Evolutionary conservation across 2,888 invertebrate species (phyloP).

Genomic region (Pyrgus malvae): DNA sequence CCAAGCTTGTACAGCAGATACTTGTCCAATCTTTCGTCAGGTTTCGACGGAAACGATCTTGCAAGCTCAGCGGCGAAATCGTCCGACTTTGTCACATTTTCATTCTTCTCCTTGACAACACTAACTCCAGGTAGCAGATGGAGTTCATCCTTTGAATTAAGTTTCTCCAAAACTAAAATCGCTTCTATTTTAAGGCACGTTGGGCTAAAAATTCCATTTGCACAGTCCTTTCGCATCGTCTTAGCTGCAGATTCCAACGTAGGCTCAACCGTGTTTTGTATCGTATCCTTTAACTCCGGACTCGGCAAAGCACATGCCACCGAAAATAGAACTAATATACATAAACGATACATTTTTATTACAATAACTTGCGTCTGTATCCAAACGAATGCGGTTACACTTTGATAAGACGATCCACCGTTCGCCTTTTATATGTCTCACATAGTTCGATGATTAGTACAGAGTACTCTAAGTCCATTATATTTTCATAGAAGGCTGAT

Average conservation of each 20-base stretch:
- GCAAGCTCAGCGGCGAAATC: slow-evolving; percentile 88
- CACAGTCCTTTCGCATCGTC: slow-evolving; percentile 64
- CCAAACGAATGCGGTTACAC: slow-evolving; percentile 54
- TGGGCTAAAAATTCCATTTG: slow-evolving; percentile 65
- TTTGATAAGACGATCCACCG: slow-evolving; percentile 70
- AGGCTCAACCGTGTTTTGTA: slow-evolving; percentile 46
- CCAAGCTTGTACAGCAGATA: slow-evolving; percentile 87
- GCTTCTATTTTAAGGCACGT: slow-evolving; percentile 74
- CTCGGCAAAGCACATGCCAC: slow-evolving; percentile 56
- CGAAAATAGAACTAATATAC: slow-evolving; percentile 46
- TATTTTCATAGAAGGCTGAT: slow-evolving; percentile 78
- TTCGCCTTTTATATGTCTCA: slow-evolving; percentile 75
- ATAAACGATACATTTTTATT: slow-evolving; percentile 56
- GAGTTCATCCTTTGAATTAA: slow-evolving; percentile 67
- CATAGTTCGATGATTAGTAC: slow-evolving; percentile 66
- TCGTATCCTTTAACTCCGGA: slow-evolving; percentile 47
- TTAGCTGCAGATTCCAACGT: slow-evolving; percentile 55
- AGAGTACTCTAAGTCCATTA: slow-evolving; percentile 66
- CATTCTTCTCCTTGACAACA: slow-evolving; percentile 80
- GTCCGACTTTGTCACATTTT: slow-evolving; percentile 83
- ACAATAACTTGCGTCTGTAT: slow-evolving; percentile 51
- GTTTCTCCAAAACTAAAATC: slow-evolving; percentile 64
- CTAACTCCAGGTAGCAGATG: slow-evolving; percentile 78
- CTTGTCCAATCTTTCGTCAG: slow-evolving; percentile 88
- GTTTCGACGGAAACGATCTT: slow-evolving; percentile 87